phyloP scores from a whole-genome alignment of 2,888 invertebrate species.

The Stomorhina lunata region DNA sequence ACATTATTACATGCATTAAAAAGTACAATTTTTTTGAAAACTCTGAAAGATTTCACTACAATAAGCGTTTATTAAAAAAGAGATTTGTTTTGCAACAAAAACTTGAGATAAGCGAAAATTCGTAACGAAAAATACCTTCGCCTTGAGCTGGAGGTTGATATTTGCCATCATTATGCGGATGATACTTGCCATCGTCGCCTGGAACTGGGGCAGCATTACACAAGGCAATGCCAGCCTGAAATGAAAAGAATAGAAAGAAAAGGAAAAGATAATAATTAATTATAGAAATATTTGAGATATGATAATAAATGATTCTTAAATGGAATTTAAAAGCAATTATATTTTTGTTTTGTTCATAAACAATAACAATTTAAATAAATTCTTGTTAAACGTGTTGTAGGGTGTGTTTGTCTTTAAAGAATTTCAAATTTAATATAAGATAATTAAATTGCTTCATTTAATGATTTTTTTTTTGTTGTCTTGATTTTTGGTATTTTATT shows the following conservation, averaged over 20 bases:
- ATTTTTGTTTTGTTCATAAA: neutral
- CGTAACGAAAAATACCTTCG: slow-evolving; percentile 75
- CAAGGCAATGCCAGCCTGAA: slow-evolving; percentile 73
- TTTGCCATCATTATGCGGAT: slow-evolving; percentile 72
- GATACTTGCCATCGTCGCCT: slow-evolving; percentile 74
- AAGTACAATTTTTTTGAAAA: neutral
- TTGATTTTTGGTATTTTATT: neutral
- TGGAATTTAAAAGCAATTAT: slow-evolving; percentile 8
- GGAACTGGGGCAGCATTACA: slow-evolving; percentile 71
- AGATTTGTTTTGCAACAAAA: slow-evolving; percentile 3
- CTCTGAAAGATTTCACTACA: slow-evolving; percentile 26
- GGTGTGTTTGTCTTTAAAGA: slow-evolving; percentile 15
- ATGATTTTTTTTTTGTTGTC: neutral
- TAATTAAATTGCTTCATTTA: neutral
- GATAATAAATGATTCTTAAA: too few species aligned
- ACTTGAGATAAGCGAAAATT: too few species aligned
- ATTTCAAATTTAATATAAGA: neutral
- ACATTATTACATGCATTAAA: slow-evolving; percentile 30
- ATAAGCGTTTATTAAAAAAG: slow-evolving; percentile 24
- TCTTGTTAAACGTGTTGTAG: neutral
- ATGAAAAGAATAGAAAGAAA: slow-evolving; percentile 43
- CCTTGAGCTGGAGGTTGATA: slow-evolving; percentile 71
- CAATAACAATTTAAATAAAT: slow-evolving; percentile 4
- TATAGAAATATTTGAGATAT: slow-evolving; percentile 46
- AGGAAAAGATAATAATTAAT: slow-evolving; percentile 6